phyloP scores from a whole-genome alignment of 2,888 invertebrate genomes.

The Thysanoteuthis rhombus region DNA sequence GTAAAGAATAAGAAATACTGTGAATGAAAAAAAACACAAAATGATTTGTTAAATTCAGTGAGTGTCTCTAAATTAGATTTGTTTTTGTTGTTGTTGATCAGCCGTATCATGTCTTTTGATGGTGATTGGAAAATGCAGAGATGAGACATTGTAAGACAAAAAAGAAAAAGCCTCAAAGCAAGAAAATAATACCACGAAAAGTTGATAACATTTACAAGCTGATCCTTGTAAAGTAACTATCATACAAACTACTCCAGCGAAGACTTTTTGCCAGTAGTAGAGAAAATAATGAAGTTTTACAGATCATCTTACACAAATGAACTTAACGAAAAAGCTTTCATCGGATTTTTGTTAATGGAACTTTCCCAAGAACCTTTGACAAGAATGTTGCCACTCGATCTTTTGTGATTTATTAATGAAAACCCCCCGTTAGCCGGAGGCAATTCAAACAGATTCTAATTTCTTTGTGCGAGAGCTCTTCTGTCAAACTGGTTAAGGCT shows the following conservation, averaged over 20 bases:
- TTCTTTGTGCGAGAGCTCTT: not conserved
- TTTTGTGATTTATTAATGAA: not conserved
- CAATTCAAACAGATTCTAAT: not conserved
- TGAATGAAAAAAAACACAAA: not conserved
- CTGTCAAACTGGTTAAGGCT: not conserved
- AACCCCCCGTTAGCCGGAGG: not conserved
- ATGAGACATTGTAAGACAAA: not conserved
- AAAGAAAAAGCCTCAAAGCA: not conserved
- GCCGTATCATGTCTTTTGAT: not conserved
- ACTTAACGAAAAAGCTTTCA: not conserved
- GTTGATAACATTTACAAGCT: not conserved
- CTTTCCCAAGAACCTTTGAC: not conserved
- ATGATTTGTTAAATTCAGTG: not conserved
- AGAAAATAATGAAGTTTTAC: not conserved
- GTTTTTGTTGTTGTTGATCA: not conserved
- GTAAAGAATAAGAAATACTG: not conserved
- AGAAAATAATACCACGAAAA: not conserved
- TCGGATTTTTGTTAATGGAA: not conserved
- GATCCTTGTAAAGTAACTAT: not conserved
- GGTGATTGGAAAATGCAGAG: not conserved
- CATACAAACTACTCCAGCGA: not conserved
- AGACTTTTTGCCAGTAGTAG: not conserved
- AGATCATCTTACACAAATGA: conserved; percentile 12
- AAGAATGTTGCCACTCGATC: not conserved
- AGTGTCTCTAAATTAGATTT: not conserved